Evolutionary conservation across 1,140 invertebrate species (phyloP).

Genomic region (Oedothorax gibbosus): DNA sequence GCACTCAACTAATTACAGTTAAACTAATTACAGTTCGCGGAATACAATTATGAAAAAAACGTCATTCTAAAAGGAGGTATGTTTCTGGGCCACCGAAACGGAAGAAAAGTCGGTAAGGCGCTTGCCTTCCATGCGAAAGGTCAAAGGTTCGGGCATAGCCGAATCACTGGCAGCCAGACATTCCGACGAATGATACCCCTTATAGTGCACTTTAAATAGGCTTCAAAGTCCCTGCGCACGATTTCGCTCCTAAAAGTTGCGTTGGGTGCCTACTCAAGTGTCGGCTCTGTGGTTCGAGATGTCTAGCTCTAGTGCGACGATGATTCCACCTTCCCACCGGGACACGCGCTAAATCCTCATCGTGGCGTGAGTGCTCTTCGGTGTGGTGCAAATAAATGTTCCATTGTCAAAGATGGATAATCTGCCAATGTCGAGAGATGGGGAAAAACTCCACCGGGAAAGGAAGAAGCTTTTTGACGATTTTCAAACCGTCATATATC

Average conservation of each 20-base stretch:
- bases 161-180: no score
- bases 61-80: no score
- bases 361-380: constrained; percentile 51
- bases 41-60: no score
- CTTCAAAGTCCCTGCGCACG: neutral
- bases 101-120: no score
- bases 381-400: constrained; percentile 59
- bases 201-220: neutral
- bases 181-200: no score
- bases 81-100: no score
- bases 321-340: constrained; percentile 7
- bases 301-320: constrained; percentile 15
- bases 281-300: neutral
- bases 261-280: neutral
- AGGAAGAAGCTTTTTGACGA: constrained; percentile 52
- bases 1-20: no score
- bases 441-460: constrained; percentile 19
- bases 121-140: no score
- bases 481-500: constrained; percentile 57
- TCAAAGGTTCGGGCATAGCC: no score
- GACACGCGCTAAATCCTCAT: neutral
- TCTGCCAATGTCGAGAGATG: constrained; percentile 50
- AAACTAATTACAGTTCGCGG: no score
- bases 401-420: constrained; percentile 58
- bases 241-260: neutral